phyloP scores from a whole-genome alignment of 2,113 vertebrate species.

The Nanorana parkeri region DNA sequence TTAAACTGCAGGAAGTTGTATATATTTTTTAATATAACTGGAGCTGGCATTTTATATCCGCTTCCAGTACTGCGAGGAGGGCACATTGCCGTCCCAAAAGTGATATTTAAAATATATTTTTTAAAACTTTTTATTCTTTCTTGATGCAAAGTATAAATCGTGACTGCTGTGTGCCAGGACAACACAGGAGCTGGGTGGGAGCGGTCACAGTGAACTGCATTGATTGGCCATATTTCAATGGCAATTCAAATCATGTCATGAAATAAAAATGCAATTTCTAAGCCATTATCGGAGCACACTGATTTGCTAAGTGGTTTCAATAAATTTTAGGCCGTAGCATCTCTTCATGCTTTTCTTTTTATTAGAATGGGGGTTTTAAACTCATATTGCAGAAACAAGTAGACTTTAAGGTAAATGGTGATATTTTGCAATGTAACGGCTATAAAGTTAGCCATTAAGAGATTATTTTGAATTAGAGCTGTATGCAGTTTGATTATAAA shows the following conservation, averaged over 20 bases:
- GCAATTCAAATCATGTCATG: constrained; percentile 39
- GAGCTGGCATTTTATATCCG: background rate
- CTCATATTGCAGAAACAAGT: constrained; percentile 40
- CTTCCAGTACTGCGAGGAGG: too few relatives aligned
- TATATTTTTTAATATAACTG: background rate
- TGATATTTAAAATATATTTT: constrained; percentile 3
- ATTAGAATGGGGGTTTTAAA: constrained; percentile 17
- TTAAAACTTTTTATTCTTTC: constrained; percentile 45
- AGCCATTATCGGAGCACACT: constrained; percentile 51
- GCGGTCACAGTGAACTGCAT: constrained; percentile 19
- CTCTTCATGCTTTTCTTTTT: background rate
- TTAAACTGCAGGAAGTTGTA: background rate
- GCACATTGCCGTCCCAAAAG: background rate
- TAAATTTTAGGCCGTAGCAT: constrained; percentile 44
- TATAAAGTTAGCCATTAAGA: constrained; percentile 12
- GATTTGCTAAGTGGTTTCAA: constrained; percentile 51
- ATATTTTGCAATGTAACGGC: constrained; percentile 1
- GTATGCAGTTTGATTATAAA: constrained; percentile 5
- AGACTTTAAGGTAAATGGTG: constrained; percentile 40
- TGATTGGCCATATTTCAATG: constrained; percentile 44
- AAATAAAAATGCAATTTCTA: constrained; percentile 55
- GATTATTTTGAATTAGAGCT: constrained; percentile 33
- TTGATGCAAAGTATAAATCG: constrained; percentile 11
- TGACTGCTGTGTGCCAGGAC: background rate
- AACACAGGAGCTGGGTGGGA: background rate